Conservation (phyloP, 1,140 invertebrate genomes). For the Pachypeltis micranthus region DNA sequence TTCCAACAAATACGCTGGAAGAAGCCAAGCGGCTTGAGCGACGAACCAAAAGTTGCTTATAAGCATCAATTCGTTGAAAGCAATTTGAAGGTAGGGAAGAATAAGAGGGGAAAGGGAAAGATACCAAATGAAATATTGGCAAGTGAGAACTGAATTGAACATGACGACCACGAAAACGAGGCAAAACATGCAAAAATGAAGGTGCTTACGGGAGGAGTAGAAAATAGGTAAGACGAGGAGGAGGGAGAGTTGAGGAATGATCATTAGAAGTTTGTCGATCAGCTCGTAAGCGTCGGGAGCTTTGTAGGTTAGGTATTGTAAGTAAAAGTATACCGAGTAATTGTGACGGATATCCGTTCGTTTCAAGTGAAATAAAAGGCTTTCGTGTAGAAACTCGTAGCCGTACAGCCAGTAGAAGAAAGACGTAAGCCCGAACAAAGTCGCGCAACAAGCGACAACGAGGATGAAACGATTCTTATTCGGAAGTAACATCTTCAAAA, state of each 20-base stretch:
- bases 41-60: conserved; percentile 55
- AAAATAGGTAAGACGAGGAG: conserved; percentile 57
- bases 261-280: conserved; percentile 50
- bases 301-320: conserved; percentile 65
- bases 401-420: conserved; percentile 70
- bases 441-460: conserved; percentile 48
- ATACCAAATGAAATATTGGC: conserved; percentile 98
- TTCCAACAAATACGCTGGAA: conserved; percentile 81
- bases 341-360: conserved; percentile 90
- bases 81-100: conserved; percentile 45
- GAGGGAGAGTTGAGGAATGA: conserved; percentile 62
- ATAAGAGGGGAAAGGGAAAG: conserved; percentile 71
- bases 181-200: conserved; percentile 74
- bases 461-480: conserved; percentile 55
- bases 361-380: conserved; percentile 83
- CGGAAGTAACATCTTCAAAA: conserved; percentile 40
- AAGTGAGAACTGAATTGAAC: conserved; percentile 93
- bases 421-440: conserved; percentile 48
- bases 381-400: conserved; percentile 79
- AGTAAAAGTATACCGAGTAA: conserved; percentile 92
- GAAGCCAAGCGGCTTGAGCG: conserved; percentile 76
- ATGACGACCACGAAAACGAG: conserved; percentile 82
- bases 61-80: conserved; percentile 37
- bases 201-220: conserved; percentile 50
- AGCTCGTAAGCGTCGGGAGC: conserved; percentile 27